Base-by-base conservation (phyloP, 1,140 invertebrate genomes). In the Macrotrachela quadricornifera region DNA sequence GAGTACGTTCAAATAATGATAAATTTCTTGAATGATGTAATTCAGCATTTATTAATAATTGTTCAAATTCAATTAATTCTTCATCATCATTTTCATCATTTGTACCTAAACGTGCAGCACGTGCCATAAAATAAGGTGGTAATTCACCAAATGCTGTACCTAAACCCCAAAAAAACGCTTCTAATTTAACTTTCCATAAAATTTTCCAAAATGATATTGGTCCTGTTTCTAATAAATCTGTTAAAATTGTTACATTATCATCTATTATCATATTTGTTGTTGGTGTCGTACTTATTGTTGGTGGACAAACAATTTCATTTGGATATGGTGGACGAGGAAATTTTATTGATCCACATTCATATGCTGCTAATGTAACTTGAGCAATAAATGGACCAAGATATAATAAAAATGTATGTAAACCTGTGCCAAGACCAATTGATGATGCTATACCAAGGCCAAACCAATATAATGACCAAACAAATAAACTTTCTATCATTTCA, bases 61-160 rank as follows among this genome's bases (percentile, higher is more conserved):
- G 61, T 40, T 67, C 58, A 12, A 70, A 57, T 50, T 70, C 66
- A 56, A 65, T 64, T 38, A 69, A 59, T 48, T 70, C 51, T 40
- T 53, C 51, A 12, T 52, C 65, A 48, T 67, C 65, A 58, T 64
- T 62, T 41, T 85, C 69, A 59, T 85, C 82, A 57, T 85, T 82
- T 37, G 78, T 74, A 60, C 73, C 78, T 54, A 75, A 72, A 11
- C 80, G 76, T 18, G 83, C 83, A 49, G 90, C 86, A 57, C 85
- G 74, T 6, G 94, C 91, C 86, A 97, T 92, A 66, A 99, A 99
- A 74, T 97, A 81, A 2, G 79, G 79, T 13, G 91, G 92, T 51
- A 97, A 70, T 71, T 97, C 92, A 6, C 92, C 92, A 21, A 97
- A 72, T 0, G 92, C 92, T 1, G 92, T 97, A 9, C 92, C 92